Evolutionary conservation across 2,797 vertebrate species (phyloP).

Genomic region (Pipistrellus nathusii): DNA sequence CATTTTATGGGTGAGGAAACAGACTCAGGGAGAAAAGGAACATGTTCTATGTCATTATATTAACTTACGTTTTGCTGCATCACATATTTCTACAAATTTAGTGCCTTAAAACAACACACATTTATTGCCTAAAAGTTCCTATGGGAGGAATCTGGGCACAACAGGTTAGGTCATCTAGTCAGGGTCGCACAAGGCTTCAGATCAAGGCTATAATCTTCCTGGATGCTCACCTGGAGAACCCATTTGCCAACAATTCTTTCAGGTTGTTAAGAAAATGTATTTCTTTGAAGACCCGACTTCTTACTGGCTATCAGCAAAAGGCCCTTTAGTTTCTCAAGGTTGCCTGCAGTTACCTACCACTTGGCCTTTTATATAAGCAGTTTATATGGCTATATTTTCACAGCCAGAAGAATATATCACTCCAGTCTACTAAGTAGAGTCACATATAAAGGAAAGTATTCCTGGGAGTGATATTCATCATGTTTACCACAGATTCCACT

Average conservation of each 20-base stretch:
- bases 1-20: not conserved
- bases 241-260: not conserved
- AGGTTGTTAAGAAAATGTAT: not conserved
- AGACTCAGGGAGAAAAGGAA: not conserved
- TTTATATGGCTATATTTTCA: not conserved
- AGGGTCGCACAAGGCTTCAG: not conserved
- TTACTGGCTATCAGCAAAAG: not conserved
- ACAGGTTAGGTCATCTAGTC: not conserved
- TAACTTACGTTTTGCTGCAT: not conserved
- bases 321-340: not conserved
- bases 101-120: not conserved
- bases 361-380: not conserved
- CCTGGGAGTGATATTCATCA: too few relatives aligned
- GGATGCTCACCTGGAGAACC: not conserved
- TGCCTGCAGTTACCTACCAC: too few relatives aligned
- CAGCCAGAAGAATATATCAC: not conserved
- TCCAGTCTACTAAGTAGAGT: not conserved
- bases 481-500: not conserved
- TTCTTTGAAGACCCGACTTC: constrained; percentile 15
- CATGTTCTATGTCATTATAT: not conserved
- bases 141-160: not conserved
- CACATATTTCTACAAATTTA: not conserved
- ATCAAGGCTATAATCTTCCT: not conserved
- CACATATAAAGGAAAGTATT: not conserved
- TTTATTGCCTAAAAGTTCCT: not conserved